These are phyloP conservation scores for Lasioglossum albipes DNA, from an alignment of 1,140 invertebrate genomes.

Conservation along the genomic window DNA sequence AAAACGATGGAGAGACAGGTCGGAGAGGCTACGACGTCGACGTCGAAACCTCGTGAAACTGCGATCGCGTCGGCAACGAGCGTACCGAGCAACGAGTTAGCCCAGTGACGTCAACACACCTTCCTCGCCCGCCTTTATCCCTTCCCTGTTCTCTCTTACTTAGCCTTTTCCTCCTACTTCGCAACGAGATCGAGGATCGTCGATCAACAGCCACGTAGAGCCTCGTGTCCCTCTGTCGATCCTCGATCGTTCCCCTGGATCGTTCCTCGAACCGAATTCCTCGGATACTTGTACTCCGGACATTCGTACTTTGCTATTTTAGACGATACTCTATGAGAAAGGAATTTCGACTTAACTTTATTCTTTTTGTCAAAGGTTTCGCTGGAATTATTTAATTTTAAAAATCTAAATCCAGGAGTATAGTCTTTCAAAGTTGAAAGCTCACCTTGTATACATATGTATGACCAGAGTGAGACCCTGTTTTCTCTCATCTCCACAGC, in stretches of 20 bases:
- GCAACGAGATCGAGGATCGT: constrained; percentile 45
- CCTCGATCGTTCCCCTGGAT: not conserved
- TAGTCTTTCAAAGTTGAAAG: no score
- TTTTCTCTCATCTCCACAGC: no score
- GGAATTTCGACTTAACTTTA: no score
- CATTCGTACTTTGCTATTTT: no score
- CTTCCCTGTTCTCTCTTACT: constrained; percentile 45
- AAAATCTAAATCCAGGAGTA: no score
- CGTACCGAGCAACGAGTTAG: constrained; percentile 48
- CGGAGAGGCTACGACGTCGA: constrained; percentile 11
- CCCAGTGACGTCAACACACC: constrained; percentile 62
- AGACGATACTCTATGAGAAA: no score
- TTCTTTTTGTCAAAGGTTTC: no score
- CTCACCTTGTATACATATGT: no score
- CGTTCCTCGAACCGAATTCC: no score
- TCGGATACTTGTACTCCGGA: no score
- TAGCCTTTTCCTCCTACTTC: constrained; percentile 48
- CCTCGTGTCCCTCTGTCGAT: not conserved
- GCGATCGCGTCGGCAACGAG: constrained; percentile 43
- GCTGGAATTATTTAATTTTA: no score
- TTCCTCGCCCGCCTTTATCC: constrained; percentile 58
- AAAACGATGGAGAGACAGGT: not conserved
- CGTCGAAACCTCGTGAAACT: constrained; percentile 57
- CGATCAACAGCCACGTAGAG: constrained; percentile 39
- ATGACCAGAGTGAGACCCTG: no score